A percentile compares a stretch with the other conserved stretches of the same genome.
These are phyloP conservation scores for Capromys pilorides DNA, from an alignment of 2,797 vertebrate genomes.

Conservation along the genomic window DNA sequence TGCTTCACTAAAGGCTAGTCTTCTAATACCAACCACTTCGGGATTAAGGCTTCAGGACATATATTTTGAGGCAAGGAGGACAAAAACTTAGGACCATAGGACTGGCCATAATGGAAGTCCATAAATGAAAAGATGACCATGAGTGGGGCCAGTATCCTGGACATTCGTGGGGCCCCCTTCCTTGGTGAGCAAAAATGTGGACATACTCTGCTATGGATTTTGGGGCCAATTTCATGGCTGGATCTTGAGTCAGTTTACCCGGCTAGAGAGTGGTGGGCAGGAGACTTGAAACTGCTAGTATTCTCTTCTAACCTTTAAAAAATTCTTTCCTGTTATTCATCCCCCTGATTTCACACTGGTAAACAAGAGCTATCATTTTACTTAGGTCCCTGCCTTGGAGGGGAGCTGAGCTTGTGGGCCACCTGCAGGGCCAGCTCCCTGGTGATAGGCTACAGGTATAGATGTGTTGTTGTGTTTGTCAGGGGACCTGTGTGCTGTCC, in stretches of 20 bases:
- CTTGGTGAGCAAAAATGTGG: not conserved
- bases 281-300: not conserved
- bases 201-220: not conserved
- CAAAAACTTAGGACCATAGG: not conserved
- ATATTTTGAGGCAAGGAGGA: not conserved
- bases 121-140: not conserved
- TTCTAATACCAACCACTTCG: not conserved
- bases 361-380: not conserved
- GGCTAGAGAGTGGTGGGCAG: not conserved
- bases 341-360: not conserved
- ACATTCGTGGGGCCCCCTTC: not conserved
- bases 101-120: not conserved
- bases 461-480: not conserved
- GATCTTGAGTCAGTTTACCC: not conserved
- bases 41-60: not conserved
- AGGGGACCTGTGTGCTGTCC: not conserved
- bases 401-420: not conserved
- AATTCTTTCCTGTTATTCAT: not conserved
- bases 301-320: not conserved
- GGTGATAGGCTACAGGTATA: not conserved
- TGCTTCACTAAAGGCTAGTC: not conserved
- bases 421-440: not conserved
- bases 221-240: not conserved
- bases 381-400: not conserved
- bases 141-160: not conserved